Conservation (phyloP, 2,113 vertebrate species). For the Pangasianodon gigas region DNA sequence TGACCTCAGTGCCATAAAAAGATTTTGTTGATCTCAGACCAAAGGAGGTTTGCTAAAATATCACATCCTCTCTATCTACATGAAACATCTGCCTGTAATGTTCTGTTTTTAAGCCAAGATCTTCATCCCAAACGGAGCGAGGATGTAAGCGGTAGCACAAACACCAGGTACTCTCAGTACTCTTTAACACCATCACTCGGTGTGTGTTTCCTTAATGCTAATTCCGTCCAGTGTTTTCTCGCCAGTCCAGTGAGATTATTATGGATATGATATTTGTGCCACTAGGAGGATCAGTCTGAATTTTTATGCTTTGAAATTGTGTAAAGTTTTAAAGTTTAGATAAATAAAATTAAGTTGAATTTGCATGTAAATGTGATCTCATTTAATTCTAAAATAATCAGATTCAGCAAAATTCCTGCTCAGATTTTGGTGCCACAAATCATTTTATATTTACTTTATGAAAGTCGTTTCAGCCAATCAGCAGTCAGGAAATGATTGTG, state of each 20-base stretch:
- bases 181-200: not conserved
- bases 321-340: not conserved
- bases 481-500: not conserved
- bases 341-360: not conserved
- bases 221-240: not conserved
- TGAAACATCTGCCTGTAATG: not conserved
- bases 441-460: not conserved
- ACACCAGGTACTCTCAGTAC: not conserved
- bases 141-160: not conserved
- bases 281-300: not conserved
- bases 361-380: not conserved
- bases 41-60: slow-evolving; percentile 31
- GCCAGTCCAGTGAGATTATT: not conserved
- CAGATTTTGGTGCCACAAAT: not conserved
- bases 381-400: not conserved
- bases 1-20: slow-evolving; percentile 51
- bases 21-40: slow-evolving; percentile 39
- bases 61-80: not conserved
- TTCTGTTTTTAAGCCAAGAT: not conserved
- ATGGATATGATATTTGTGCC: not conserved
- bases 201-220: not conserved
- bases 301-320: not conserved
- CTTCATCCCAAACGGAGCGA: no score
- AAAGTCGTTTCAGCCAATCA: not conserved
- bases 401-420: not conserved